Base-by-base conservation (phyloP, 2,888 invertebrate species). In the Drosophila paranaensis region DNA sequence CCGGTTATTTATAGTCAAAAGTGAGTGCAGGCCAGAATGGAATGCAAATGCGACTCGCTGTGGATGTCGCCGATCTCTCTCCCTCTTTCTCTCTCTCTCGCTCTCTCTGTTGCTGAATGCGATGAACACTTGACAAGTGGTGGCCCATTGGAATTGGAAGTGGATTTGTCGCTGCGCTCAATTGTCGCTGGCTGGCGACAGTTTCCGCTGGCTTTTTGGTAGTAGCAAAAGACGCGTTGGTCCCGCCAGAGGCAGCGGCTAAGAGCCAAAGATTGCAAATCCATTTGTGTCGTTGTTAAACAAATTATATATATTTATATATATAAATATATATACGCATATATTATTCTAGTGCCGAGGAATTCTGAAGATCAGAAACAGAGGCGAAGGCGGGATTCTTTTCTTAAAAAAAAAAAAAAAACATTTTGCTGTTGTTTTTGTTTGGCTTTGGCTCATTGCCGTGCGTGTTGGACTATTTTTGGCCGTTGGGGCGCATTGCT, bases 41-140 rank as follows among this genome's bases (percentile, higher is more conserved):
- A 84, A 88, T 86, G 90, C 88, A 85, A 62, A 61, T 66, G 58
- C 33, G 14, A 60, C 39, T 51, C 51, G 11, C 25, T 37, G 43
- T 27, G 27, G 27, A 27, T 27, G 27, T 27, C 27, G 27, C 27
- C 27, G 27, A 27, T 27, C 27, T 33, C 30, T 6, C 8, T 40
- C 43, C 16, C 13, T 35, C 42, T 16, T 6, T 43, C 16, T 43
- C 16, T 6, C 16, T 43, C 2, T 6, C 11, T 20, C 2, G 6
- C 3, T 1, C 6, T 2, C 43, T 25, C 40, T 39, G 3, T n/a
- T n/a, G 78, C 74, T 79, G 79, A 79, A 81, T 79, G 43, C 50
- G 72, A 82, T 88, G 90, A 88, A 89, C 74, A 81, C 69, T 88
- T 85, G 89, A 90, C 90, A 90, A 90, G 90, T 90, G 91, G 88